Evolutionary conservation across 2,888 invertebrate genomes (phyloP).

Genomic region (Acanthococcus lagerstroemiae): DNA sequence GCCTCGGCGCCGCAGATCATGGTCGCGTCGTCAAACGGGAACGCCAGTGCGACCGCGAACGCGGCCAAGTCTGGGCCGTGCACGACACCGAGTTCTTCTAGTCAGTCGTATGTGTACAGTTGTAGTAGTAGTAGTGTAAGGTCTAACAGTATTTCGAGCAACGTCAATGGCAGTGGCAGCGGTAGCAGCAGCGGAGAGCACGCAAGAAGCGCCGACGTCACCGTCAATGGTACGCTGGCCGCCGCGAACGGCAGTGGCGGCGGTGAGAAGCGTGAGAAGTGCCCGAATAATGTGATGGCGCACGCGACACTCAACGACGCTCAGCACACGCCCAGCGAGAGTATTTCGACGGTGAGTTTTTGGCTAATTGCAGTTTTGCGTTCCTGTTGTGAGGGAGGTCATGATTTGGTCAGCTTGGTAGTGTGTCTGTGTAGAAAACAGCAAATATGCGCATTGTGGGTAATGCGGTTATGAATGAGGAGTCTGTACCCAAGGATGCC

Average conservation of each 20-base stretch:
- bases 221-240: too few species aligned
- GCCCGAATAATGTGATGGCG: not conserved
- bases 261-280: not conserved
- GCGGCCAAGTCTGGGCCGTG: not conserved
- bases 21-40: not conserved
- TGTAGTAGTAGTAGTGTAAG: not conserved
- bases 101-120: not conserved
- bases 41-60: not conserved
- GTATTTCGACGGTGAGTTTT: too few species aligned
- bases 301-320: not conserved
- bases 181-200: not conserved
- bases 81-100: slow-evolving; percentile 4
- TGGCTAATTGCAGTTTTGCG: too few species aligned
- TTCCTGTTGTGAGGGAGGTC: too few species aligned
- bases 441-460: too few species aligned
- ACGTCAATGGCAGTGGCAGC: not conserved
- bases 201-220: not conserved
- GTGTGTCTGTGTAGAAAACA: too few species aligned
- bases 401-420: too few species aligned
- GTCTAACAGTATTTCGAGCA: slow-evolving; percentile 11
- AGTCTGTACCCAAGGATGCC: too few species aligned
- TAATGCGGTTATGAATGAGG: too few species aligned
- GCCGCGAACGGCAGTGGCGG: not conserved
- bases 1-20: not conserved
- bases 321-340: not conserved